Evolutionary conservation across 2,113 vertebrate species (phyloP).

Genomic region (Gymnorhina tibicen): DNA sequence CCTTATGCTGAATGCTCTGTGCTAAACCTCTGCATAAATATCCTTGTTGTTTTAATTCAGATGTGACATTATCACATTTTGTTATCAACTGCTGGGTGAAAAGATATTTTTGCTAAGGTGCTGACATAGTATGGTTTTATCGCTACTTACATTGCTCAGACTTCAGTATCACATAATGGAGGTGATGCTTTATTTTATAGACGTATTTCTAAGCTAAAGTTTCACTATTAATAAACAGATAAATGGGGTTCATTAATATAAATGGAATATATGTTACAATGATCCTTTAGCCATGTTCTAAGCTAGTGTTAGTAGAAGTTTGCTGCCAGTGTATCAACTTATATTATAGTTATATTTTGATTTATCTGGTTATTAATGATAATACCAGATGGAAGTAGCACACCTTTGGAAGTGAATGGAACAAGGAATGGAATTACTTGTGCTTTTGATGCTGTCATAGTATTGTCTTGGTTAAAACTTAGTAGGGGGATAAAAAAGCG

Average conservation of each 20-base stretch:
- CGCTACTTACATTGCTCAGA: background rate
- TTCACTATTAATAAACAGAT: background rate
- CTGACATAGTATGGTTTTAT: background rate
- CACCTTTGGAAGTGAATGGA: background rate
- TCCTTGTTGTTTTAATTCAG: background rate
- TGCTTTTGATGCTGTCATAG: background rate
- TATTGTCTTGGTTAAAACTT: background rate
- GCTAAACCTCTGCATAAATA: background rate
- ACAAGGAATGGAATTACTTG: background rate
- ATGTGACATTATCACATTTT: background rate
- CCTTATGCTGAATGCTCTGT: background rate
- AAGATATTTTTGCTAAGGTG: background rate
- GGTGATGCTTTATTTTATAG: background rate
- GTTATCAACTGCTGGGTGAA: background rate
- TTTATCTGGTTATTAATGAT: background rate
- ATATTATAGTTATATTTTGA: background rate
- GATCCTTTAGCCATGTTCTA: background rate
- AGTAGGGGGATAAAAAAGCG: background rate
- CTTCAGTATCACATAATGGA: background rate
- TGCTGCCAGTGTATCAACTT: background rate
- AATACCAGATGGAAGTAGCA: background rate
- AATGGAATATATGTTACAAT: background rate
- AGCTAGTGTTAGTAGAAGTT: background rate
- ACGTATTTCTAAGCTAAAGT: background rate
- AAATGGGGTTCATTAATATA: background rate